phyloP scores from a whole-genome alignment of 2,888 invertebrate species.

The Crematogaster levior region DNA sequence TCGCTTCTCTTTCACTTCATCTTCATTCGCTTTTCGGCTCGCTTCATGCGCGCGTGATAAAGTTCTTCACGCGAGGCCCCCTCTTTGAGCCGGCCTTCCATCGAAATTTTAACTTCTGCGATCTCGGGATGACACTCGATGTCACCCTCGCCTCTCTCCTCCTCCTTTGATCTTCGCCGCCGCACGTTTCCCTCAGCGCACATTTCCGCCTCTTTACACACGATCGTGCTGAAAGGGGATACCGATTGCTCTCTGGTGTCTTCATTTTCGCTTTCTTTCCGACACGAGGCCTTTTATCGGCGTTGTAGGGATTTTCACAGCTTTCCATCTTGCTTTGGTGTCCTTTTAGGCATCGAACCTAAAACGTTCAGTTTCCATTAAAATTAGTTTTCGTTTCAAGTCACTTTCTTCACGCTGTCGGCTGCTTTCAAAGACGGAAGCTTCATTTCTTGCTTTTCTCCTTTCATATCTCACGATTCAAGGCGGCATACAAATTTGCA shows the following conservation, averaged over 20 bases:
- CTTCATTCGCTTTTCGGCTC: slow-evolving; percentile 51
- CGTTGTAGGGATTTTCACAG: slow-evolving; percentile 13
- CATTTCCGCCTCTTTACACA: slow-evolving; percentile 45
- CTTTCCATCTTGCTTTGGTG: not conserved
- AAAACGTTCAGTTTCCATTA: slow-evolving; percentile 47
- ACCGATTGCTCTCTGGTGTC: slow-evolving; percentile 43
- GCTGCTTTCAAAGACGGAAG: not conserved
- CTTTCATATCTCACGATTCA: not conserved
- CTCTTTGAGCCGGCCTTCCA: slow-evolving; percentile 8
- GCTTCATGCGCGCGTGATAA: slow-evolving; percentile 26
- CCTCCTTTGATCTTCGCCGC: slow-evolving; percentile 37
- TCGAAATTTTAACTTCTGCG: slow-evolving; percentile 49
- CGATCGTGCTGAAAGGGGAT: slow-evolving; percentile 44
- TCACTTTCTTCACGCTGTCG: not conserved
- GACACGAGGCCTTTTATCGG: slow-evolving; percentile 14
- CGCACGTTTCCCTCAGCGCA: slow-evolving; percentile 4
- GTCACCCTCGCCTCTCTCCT: slow-evolving; percentile 24
- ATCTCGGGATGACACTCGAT: slow-evolving; percentile 43
- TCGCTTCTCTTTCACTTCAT: slow-evolving; percentile 30
- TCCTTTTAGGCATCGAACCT: not conserved
- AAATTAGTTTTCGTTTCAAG: slow-evolving; percentile 61
- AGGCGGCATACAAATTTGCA: not conserved
- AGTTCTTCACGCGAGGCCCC: slow-evolving; percentile 17
- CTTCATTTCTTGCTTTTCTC: not conserved
- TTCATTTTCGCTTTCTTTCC: slow-evolving; percentile 28